phyloP scores from a whole-genome alignment of 2,797 vertebrate species.

The Anguilla anguilla region DNA sequence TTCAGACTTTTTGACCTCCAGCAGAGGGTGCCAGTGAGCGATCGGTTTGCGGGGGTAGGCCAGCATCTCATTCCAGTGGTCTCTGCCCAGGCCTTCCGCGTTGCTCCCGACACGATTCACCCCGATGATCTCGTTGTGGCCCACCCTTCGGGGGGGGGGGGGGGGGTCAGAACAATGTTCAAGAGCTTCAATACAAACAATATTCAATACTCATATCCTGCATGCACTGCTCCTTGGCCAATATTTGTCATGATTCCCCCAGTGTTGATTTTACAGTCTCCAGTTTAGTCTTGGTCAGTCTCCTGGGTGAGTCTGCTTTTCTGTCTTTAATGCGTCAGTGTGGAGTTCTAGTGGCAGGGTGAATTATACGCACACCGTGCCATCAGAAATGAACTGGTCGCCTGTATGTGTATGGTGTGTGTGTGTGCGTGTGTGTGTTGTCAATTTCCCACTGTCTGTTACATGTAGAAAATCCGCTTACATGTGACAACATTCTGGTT shows the following conservation, averaged over 20 bases:
- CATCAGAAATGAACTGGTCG: background rate
- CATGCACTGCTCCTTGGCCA: background rate
- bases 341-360: background rate
- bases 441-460: background rate
- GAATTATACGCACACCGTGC: background rate
- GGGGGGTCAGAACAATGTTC: background rate
- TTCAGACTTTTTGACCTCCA: constrained; percentile 83
- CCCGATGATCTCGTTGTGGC: constrained; percentile 87
- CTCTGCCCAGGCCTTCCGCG: constrained; percentile 79
- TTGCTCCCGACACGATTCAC: constrained; percentile 78
- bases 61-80: constrained; percentile 89
- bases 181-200: background rate
- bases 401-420: too few relatives aligned
- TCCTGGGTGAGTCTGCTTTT: background rate
- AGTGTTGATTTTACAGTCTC: background rate
- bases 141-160: constrained; percentile 53
- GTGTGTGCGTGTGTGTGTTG: background rate
- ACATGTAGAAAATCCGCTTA: background rate
- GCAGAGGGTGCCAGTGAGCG: constrained; percentile 82
- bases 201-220: background rate
- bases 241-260: background rate
- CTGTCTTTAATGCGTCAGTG: background rate
- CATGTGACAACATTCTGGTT: background rate
- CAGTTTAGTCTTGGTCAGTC: too few relatives aligned
- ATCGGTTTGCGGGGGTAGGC: constrained; percentile 85